Base-by-base conservation (phyloP, 2,797 vertebrate genomes). In the Pempheris klunzingeri region DNA sequence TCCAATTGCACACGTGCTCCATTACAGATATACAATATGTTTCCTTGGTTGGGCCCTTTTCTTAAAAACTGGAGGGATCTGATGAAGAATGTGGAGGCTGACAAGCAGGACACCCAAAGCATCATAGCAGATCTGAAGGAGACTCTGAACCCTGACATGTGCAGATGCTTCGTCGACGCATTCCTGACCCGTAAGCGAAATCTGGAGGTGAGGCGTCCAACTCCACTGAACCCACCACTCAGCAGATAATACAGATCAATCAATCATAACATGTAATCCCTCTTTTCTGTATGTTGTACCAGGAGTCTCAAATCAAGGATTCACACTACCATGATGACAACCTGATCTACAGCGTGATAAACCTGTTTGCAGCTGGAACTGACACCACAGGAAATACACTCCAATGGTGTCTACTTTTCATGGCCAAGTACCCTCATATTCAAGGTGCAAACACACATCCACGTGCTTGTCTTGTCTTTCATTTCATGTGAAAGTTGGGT, bases 301-400 rank as follows among this genome's bases (percentile, higher is more conserved):
- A 84, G 88, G 52, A 80, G 20, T 57, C 80, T 58, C 60, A 17
- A 20, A 30, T 52, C n/a, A 30, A 62, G 13, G 36, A 54, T 26
- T 34, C 47, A 3, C 59, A 86, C 32, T 93, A 77, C 50, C 57
- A 92, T 28, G 77, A 91, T 0, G 53, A 88, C 0, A 94, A 94
- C 80, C 80, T 94, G 41, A 0, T 90, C 7, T 11, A 54, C 26
- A 74, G 55, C 0, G 78, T 92, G 12, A 3, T 10, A 0, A 90
- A 92, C 60, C 34, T 95, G n/a, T 86, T 93, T 78, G 59, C 59
- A 54, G 93, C 93, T 67, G 93, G 91, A 28, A 91, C 90, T 0
- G 93, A 94, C 0, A 93, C 92, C 0, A 81, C 88, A 4, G 81
- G 26, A 47, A 81, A 28, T 12, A 89, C 92, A 3, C 47, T 94